These are phyloP conservation scores for Hypsibius dujardini DNA, from an alignment of 1,140 invertebrate genomes.

Conservation along the genomic window DNA sequence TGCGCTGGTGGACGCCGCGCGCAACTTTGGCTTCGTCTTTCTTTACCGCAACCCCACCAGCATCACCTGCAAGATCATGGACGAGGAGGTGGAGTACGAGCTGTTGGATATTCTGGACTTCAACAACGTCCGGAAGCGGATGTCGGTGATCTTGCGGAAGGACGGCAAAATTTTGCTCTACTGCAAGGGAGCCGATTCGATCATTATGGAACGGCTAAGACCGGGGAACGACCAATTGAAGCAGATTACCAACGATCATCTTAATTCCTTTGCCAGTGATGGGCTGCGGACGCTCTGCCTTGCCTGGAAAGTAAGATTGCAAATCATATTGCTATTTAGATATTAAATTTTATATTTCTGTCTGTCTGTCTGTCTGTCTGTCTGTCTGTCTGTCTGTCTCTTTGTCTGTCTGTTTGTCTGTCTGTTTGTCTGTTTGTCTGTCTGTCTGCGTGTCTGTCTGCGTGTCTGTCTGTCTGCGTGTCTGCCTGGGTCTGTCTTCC, in stretches of 20 bases:
- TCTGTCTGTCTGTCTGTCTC: no score
- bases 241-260: constrained; percentile 67
- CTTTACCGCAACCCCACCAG: constrained; percentile 59
- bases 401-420: no score
- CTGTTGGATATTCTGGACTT: constrained; percentile 93
- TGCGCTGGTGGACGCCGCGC: constrained; percentile 82
- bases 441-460: no score
- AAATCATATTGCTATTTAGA: no score
- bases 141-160: constrained; percentile 79
- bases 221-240: constrained; percentile 50
- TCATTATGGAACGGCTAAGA: constrained; percentile 73
- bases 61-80: constrained; percentile 71
- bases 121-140: constrained; percentile 93
- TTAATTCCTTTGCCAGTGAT: constrained; percentile 91
- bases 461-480: no score
- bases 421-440: no score
- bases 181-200: constrained; percentile 96
- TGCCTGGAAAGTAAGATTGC: constrained; percentile 44
- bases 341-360: no score
- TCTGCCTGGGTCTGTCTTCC: no score
- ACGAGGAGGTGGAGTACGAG: constrained; percentile 70
- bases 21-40: constrained; percentile 97
- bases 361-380: no score
- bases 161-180: constrained; percentile 73
- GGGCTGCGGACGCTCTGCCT: constrained; percentile 83